Conservation (phyloP, 2,113 vertebrate genomes). For the Laticauda colubrina region DNA sequence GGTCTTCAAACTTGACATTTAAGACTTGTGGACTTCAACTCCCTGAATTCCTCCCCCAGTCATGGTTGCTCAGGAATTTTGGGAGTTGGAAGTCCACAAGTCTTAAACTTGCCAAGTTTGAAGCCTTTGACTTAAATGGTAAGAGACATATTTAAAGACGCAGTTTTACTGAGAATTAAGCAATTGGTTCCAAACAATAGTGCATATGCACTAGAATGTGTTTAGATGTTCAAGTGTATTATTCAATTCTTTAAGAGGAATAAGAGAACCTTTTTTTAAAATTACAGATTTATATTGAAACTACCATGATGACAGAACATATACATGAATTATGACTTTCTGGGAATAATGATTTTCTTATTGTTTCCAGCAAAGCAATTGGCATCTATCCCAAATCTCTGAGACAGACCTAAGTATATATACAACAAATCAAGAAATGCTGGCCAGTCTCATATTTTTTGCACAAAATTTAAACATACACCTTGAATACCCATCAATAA, state of each 20-base stretch:
- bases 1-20: too few species aligned
- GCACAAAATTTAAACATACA: not conserved
- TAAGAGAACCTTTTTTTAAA: not conserved
- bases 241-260: not conserved
- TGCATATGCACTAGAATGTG: not conserved
- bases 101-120: too few species aligned
- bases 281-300: rapidly evolving
- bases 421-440: not conserved
- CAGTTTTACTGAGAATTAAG: constrained; percentile 1
- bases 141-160: not conserved
- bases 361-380: not conserved
- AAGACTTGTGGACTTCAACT: too few species aligned
- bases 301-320: not conserved
- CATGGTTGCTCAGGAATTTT: too few species aligned
- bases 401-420: not conserved
- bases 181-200: not conserved
- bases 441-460: constrained; percentile 18
- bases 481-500: constrained; percentile 20
- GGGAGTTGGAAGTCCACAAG: too few species aligned
- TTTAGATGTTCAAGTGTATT: not conserved
- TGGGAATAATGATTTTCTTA: not conserved
- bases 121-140: not conserved
- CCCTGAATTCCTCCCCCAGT: too few species aligned
- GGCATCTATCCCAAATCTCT: not conserved
- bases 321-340: not conserved